phyloP scores from a whole-genome alignment of 2,113 vertebrate species.

The Apodemus sylvaticus region DNA sequence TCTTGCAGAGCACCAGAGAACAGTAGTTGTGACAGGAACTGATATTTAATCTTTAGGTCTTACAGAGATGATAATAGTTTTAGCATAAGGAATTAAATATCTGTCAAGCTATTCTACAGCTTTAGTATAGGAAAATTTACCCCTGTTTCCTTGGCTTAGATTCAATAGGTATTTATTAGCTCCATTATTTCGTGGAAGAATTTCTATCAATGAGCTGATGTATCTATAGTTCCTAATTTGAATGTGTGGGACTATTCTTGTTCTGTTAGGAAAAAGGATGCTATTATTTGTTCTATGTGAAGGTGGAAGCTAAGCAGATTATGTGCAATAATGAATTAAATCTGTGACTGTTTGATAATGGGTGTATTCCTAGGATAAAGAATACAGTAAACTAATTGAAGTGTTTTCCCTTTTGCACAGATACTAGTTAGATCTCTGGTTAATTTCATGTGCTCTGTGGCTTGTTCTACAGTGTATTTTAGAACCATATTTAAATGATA shows the following conservation, averaged over 20 bases:
- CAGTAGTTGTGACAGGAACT: background rate
- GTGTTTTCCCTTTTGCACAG: slow-evolving; percentile 34
- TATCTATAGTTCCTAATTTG: slow-evolving; percentile 65
- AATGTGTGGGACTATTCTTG: background rate
- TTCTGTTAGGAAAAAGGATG: slow-evolving; percentile 47
- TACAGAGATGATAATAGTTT: slow-evolving; percentile 44
- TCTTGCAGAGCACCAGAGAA: background rate
- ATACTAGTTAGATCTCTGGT: background rate
- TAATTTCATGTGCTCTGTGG: background rate
- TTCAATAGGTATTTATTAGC: slow-evolving; percentile 58
- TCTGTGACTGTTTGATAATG: slow-evolving; percentile 20
- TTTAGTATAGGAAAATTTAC: slow-evolving; percentile 9
- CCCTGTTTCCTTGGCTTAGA: slow-evolving; percentile 47
- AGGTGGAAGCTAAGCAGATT: slow-evolving; percentile 28
- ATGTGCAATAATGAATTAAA: slow-evolving; percentile 19
- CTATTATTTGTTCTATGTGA: slow-evolving; percentile 49
- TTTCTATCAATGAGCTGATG: slow-evolving; percentile 60
- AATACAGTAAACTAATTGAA: background rate
- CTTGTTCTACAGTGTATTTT: background rate
- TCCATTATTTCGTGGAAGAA: slow-evolving; percentile 62
- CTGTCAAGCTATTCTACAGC: slow-evolving; percentile 15
- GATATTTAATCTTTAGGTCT: slow-evolving; percentile 26
- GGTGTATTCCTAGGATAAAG: background rate
- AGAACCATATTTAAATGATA: slow-evolving; percentile 36
- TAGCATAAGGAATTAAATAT: slow-evolving; percentile 56